Evolutionary conservation across 2,113 vertebrate species (phyloP).

Genomic region (Redunca redunca): DNA sequence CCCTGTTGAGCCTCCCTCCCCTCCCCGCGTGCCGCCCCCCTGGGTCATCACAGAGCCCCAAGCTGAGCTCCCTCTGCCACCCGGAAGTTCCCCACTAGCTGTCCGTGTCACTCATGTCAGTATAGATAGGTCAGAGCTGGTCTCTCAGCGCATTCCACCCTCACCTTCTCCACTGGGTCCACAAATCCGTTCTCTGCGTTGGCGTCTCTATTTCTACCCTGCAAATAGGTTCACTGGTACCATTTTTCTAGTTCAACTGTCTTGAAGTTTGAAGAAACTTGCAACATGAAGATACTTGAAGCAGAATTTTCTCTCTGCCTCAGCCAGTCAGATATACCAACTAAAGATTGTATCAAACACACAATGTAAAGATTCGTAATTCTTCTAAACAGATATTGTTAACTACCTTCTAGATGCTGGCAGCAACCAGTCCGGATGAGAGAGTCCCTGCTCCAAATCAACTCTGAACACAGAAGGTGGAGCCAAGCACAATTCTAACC

Average conservation of each 20-base stretch:
- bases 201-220: background rate
- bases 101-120: fast-evolving
- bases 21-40: fast-evolving
- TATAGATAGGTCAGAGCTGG: fast-evolving
- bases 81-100: background rate
- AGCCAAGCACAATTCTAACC: too few relatives aligned
- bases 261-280: background rate
- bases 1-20: background rate
- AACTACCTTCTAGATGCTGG: too few relatives aligned
- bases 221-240: background rate
- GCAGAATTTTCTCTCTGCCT: background rate
- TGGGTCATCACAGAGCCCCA: background rate
- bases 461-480: background rate
- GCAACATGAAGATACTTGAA: background rate
- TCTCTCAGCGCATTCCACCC: background rate
- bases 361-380: too few relatives aligned
- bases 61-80: background rate
- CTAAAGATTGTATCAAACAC: background rate
- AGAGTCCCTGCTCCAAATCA: background rate
- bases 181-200: background rate
- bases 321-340: background rate
- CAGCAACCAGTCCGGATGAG: fast-evolving
- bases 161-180: background rate
- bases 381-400: too few relatives aligned
- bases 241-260: background rate